Evolutionary conservation across 2,888 invertebrate species (phyloP).

Genomic region (Xestoiulus laeticollis): DNA sequence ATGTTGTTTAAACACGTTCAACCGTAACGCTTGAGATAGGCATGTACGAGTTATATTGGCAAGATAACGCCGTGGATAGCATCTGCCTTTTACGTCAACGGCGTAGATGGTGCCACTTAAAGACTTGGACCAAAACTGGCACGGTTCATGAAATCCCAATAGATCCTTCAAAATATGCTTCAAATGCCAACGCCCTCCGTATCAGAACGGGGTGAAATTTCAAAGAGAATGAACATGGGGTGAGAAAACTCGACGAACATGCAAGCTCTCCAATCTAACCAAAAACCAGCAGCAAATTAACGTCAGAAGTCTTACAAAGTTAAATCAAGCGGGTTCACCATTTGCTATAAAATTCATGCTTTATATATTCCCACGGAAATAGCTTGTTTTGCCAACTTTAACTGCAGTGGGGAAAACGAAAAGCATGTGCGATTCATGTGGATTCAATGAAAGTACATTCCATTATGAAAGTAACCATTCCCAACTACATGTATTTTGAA

Average conservation of each 20-base stretch:
- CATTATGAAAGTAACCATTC: too few species aligned
- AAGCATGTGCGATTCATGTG: too few species aligned
- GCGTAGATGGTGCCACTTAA: conserved; percentile 13
- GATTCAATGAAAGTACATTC: too few species aligned
- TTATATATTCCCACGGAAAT: too few species aligned
- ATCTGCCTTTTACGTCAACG: neutral
- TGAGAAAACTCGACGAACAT: neutral
- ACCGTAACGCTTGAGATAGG: neutral
- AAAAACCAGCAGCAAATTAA: neutral
- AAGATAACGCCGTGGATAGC: neutral
- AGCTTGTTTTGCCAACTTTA: too few species aligned
- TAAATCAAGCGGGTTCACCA: neutral
- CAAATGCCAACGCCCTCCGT: conserved; percentile 13
- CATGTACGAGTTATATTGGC: neutral
- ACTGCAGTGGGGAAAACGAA: too few species aligned
- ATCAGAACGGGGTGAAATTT: neutral
- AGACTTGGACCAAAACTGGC: conserved; percentile 20
- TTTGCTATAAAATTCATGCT: neutral
- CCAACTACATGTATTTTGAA: too few species aligned
- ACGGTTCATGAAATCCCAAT: conserved; percentile 33
- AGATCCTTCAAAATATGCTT: conserved; percentile 27
- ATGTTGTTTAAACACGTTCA: conserved; percentile 16
- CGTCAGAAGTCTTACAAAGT: neutral
- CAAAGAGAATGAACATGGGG: neutral
- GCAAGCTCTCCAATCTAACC: neutral